phyloP scores from a whole-genome alignment of 1,140 invertebrate species.

The Heterodera schachtii region DNA sequence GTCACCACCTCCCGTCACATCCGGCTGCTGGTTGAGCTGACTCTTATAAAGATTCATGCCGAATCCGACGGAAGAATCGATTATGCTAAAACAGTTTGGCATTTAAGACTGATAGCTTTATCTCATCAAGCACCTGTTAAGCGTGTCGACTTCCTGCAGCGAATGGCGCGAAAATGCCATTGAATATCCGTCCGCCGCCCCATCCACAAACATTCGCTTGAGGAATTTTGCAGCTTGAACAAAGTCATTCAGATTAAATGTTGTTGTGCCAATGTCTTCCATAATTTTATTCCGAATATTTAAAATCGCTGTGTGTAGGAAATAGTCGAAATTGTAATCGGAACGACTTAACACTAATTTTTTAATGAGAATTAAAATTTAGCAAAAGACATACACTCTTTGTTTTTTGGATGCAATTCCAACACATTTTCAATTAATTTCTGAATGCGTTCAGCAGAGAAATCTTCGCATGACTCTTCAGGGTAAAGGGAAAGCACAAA shows the following conservation, averaged over 20 bases:
- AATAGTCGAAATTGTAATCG: slow-evolving; percentile 28
- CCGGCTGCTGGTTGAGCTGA: slow-evolving; percentile 13
- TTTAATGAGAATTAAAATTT: neutral
- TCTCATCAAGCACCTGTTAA: slow-evolving; percentile 8
- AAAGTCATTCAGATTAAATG: slow-evolving; percentile 22
- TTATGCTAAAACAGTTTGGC: slow-evolving; percentile 9
- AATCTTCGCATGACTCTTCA: neutral
- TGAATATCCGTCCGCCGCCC: slow-evolving; percentile 2
- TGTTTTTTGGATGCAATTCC: slow-evolving; percentile 10
- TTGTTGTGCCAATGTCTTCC: neutral
- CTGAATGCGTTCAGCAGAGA: neutral
- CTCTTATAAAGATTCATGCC: neutral
- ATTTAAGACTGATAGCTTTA: neutral
- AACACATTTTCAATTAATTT: neutral
- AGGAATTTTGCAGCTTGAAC: slow-evolving; percentile 18
- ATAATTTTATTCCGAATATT: slow-evolving; percentile 21
- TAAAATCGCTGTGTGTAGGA: slow-evolving; percentile 27
- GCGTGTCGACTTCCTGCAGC: slow-evolving; percentile 16
- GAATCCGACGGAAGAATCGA: slow-evolving; percentile 5
- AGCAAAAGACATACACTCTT: neutral
- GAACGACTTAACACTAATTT: slow-evolving; percentile 6
- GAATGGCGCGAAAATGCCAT: neutral
- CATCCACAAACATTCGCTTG: slow-evolving; percentile 1
- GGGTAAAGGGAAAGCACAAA: slow-evolving; percentile 17
- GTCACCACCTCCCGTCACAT: slow-evolving; percentile 3